Evolutionary conservation across 2,888 invertebrate species (phyloP).

Genomic region (Zaprionus obscuricornis): DNA sequence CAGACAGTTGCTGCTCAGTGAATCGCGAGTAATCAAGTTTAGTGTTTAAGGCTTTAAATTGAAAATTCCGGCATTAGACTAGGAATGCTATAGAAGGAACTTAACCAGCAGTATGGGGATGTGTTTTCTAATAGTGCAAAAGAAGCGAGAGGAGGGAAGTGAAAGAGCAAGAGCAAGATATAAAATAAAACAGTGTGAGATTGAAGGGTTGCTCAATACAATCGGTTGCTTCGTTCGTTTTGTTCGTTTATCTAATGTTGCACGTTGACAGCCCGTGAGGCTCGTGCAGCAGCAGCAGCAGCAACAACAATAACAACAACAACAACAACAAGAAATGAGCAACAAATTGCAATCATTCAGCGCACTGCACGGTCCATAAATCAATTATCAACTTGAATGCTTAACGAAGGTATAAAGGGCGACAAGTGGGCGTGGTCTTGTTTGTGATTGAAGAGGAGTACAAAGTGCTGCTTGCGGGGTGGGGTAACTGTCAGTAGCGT

Average conservation of each 20-base stretch:
- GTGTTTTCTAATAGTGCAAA: too few species aligned
- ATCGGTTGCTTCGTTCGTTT: too few species aligned
- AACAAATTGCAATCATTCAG: conserved; percentile 60
- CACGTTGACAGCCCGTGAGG: not conserved
- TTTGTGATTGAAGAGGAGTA: not conserved
- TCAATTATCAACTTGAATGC: conserved; percentile 50
- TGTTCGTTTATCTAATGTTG: conserved; percentile 18
- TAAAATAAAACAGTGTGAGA: too few species aligned
- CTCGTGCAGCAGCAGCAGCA: conserved; percentile 36
- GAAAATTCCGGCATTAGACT: conserved; percentile 77
- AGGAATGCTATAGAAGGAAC: conserved; percentile 71
- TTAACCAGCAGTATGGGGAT: too few species aligned
- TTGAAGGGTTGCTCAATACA: conserved; percentile 28
- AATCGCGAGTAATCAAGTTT: conserved; percentile 78
- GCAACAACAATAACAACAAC: conserved; percentile 2
- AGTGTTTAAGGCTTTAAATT: conserved; percentile 79
- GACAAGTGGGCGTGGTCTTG: too few species aligned
- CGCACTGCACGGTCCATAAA: conserved; percentile 50
- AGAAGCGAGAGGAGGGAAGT: too few species aligned
- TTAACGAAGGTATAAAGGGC: too few species aligned
- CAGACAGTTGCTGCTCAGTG: conserved; percentile 53
- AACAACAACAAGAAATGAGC: conserved; percentile 31
- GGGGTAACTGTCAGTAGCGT: not conserved
- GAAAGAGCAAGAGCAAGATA: too few species aligned
- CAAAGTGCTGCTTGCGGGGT: not conserved